These are phyloP conservation scores for Octopus bimaculoides DNA, from an alignment of 1,140 invertebrate genomes.

Conservation along the genomic window DNA sequence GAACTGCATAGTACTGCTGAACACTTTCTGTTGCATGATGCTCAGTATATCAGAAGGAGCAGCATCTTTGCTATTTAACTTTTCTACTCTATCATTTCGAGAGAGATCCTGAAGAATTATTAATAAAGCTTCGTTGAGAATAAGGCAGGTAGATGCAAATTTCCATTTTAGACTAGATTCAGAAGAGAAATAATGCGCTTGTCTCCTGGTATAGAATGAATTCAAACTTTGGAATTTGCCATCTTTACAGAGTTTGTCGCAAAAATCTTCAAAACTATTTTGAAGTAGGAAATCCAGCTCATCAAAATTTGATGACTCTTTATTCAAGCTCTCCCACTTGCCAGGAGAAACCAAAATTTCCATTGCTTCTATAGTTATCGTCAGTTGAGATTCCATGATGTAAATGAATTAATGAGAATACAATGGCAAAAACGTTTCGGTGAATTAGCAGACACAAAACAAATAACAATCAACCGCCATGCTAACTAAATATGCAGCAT, in stretches of 20 bases:
- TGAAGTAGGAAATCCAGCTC: not conserved
- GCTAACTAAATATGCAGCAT: no score
- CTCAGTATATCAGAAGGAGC: slow-evolving; percentile 45
- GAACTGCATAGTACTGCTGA: slow-evolving; percentile 61
- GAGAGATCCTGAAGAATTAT: not conserved
- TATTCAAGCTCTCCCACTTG: not conserved
- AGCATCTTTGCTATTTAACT: not conserved
- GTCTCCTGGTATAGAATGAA: not conserved
- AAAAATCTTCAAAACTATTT: not conserved
- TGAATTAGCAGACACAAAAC: no score
- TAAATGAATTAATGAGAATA: no score
- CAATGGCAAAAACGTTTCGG: no score
- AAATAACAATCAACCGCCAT: no score
- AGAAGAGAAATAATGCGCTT: not conserved
- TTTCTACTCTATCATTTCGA: not conserved
- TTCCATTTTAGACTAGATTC: not conserved
- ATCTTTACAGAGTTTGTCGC: not conserved
- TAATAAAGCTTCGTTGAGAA: not conserved
- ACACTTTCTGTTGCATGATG: slow-evolving; percentile 49
- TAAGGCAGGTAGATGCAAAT: slow-evolving; percentile 6
- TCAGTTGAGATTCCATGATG: not conserved
- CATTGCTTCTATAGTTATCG: not conserved
- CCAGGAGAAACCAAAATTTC: not conserved
- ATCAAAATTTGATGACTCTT: not conserved
- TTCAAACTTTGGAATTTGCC: not conserved